Evolutionary conservation across 2,797 vertebrate genomes (phyloP), one percentile per base, ranked within the genome.

Genomic region (Eptatretus atami): DNA sequence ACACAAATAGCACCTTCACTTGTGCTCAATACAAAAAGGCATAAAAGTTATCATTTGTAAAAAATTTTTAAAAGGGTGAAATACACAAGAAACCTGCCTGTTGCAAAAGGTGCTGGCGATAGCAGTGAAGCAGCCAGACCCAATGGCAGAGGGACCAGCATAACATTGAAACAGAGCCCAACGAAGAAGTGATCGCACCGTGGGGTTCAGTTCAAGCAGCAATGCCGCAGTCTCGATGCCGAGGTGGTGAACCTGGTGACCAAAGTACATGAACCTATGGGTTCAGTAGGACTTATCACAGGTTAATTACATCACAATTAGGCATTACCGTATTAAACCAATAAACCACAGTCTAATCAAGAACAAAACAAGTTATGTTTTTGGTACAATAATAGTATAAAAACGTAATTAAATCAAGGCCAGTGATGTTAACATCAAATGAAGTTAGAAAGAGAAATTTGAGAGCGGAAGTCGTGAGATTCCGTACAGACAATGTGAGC

Each of bases 111-210:
- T 87, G 1, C 79, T 96, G 64, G 90, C 86, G 14, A 99, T 99
- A 70, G 92, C 92, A 73, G 81, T 82, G 68, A 99, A 99, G 73
- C 92, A 99, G 68, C 92, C 90, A 0, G 88, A 78, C 5, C 90
- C 92, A 52, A 99, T 83, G 25, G 83, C 76, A 52, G 79, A 80
- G 53, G 92, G 95, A 44, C 92, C 92, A 0, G 92, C 96, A 74
- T 96, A 99, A 70, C 92, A 96, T 64, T 90, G 86, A 65, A 94
- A 88, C 73, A 99, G 87, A 0, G 86, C 88, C 92, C 90, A 99
- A 70, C 85, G 92, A 83, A 99, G 83, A 70, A 98, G 81, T 75
- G 93, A 94, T 75, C 81, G 95, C 80, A 96, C 90, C 70, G 96
- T 90, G 9, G 92, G 92, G 71, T 98, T 98, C 68, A 98, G 78